Conservation (phyloP, 2,888 invertebrate genomes). For the Sphaerophoria taeniata region DNA sequence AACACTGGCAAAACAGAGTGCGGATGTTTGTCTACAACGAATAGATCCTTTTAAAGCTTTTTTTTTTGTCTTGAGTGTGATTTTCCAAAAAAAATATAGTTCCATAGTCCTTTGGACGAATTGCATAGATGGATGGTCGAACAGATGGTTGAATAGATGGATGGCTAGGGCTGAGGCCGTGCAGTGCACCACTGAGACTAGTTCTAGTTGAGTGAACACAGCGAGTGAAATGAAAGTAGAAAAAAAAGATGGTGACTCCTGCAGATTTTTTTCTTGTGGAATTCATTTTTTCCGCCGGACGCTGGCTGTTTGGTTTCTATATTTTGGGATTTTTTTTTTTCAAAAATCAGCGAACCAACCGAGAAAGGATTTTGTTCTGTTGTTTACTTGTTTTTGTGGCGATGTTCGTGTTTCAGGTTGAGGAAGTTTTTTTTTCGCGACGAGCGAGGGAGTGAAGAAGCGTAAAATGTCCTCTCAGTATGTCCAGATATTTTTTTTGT, state of each 20-base stretch:
- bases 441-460: background rate
- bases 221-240: constrained; percentile 58
- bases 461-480: constrained; percentile 41
- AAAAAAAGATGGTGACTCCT: constrained; percentile 43
- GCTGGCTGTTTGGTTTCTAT: background rate
- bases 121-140: constrained; percentile 63
- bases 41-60: constrained; percentile 48
- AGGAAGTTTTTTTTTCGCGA: background rate
- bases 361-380: constrained; percentile 21
- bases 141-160: constrained; percentile 29
- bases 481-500: constrained; percentile 18
- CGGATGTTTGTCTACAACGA: constrained; percentile 51
- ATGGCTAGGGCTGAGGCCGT: constrained; percentile 29
- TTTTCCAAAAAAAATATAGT: constrained; percentile 72
- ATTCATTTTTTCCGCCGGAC: constrained; percentile 37
- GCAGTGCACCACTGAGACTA: constrained; percentile 45
- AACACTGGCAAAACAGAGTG: constrained; percentile 16
- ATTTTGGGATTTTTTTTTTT: constrained; percentile 11
- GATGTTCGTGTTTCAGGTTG: constrained; percentile 13
- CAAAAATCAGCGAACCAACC: background rate
- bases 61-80: constrained; percentile 60
- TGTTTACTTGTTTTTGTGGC: constrained; percentile 31
- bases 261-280: constrained; percentile 59
- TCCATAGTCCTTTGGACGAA: constrained; percentile 70
- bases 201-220: constrained; percentile 71